These are phyloP conservation scores for Andinoacara biseriatus DNA, from an alignment of 2,113 vertebrate species.

Conservation along the genomic window DNA sequence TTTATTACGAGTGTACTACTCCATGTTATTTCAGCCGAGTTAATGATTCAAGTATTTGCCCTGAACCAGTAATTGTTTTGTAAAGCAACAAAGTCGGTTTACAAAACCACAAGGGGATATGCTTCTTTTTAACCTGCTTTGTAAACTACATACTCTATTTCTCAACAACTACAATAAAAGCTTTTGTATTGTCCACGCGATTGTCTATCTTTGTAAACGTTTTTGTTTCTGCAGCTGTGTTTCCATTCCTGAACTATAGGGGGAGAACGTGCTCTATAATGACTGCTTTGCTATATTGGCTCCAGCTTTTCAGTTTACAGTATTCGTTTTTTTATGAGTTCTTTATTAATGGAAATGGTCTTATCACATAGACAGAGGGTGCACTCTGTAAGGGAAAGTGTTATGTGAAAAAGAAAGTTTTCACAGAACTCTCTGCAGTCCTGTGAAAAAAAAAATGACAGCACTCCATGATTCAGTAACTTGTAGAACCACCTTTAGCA, in stretches of 20 bases:
- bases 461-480: neutral
- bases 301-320: neutral
- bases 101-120: fast-evolving
- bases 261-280: constrained; percentile 26
- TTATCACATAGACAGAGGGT: neutral
- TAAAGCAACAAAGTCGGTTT: neutral
- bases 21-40: neutral
- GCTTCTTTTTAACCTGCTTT: too few species aligned
- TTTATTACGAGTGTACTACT: neutral
- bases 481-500: neutral
- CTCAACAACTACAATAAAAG: neutral
- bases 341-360: neutral
- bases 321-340: neutral
- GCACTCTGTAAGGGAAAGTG: neutral
- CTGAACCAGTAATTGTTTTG: neutral
- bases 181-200: neutral
- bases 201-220: neutral
- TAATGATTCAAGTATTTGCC: neutral
- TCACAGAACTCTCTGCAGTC: neutral
- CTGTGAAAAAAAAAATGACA: neutral
- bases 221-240: neutral
- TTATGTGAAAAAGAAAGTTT: neutral
- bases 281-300: neutral
- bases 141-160: neutral
- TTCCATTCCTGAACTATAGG: constrained; percentile 30